A percentile compares a stretch with the other conserved stretches of the same genome.
These are phyloP conservation scores for Cyclina sinensis DNA, from an alignment of 1,140 invertebrate species.

Conservation along the genomic window DNA sequence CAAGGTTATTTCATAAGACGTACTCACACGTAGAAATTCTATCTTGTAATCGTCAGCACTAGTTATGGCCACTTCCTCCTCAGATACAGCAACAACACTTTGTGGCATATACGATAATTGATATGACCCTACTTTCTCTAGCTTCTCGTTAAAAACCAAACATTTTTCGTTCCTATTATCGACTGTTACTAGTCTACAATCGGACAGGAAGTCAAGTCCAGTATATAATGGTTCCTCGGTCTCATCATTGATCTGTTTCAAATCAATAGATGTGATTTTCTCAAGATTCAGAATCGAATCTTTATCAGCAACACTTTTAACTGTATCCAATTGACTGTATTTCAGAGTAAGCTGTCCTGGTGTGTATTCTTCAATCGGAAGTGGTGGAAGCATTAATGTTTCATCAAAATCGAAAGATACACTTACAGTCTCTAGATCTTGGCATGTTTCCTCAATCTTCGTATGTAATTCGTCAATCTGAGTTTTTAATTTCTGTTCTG, in stretches of 20 bases:
- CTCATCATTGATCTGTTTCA: not conserved
- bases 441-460: not conserved
- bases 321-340: not conserved
- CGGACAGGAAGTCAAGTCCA: not conserved
- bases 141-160: not conserved
- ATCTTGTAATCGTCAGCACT: not conserved
- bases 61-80: not conserved
- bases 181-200: not conserved
- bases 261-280: not conserved
- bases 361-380: not conserved
- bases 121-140: not conserved
- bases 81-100: not conserved
- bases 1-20: not conserved
- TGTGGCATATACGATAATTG: not conserved
- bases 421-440: not conserved
- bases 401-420: not conserved
- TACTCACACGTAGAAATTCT: not conserved
- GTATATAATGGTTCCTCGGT: not conserved
- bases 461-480: not conserved
- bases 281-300: no score
- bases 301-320: no score
- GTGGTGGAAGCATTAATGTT: not conserved
- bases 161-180: not conserved
- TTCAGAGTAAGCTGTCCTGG: not conserved
- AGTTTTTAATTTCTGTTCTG: not conserved